Evolutionary conservation across 2,797 vertebrate species (phyloP).

Genomic region (Danio choprae): DNA sequence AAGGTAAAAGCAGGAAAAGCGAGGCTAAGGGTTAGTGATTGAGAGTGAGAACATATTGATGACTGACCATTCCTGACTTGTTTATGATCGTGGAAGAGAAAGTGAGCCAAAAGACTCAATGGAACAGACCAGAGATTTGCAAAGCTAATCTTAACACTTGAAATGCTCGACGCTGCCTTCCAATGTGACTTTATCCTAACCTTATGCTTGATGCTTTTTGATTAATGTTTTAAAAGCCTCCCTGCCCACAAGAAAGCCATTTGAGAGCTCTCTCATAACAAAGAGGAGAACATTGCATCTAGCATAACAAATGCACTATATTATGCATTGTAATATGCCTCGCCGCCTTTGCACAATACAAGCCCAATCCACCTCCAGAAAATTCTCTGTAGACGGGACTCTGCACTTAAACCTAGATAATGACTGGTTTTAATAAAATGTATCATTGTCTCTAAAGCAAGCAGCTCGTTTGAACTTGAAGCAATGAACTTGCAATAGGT

Average conservation of each 20-base stretch:
- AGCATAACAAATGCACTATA: constrained; percentile 28
- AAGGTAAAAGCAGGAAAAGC: background rate
- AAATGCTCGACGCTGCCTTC: constrained; percentile 26
- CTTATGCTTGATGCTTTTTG: constrained; percentile 31
- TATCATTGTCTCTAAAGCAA: background rate
- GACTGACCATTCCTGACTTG: constrained; percentile 27
- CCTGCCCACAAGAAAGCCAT: constrained; percentile 47
- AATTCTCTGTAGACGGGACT: constrained; percentile 2
- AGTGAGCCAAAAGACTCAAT: constrained; percentile 1
- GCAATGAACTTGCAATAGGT: background rate
- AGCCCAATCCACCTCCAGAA: constrained; percentile 20
- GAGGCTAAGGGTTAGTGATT: background rate
- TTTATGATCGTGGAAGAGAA: constrained; percentile 18
- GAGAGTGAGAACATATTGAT: constrained; percentile 27
- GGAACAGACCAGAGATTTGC: constrained; percentile 26
- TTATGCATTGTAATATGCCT: constrained; percentile 24
- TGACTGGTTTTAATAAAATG: constrained; percentile 5
- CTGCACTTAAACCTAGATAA: constrained; percentile 3
- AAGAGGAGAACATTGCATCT: constrained; percentile 39
- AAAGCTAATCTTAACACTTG: constrained; percentile 28
- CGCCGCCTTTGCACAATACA: constrained; percentile 19
- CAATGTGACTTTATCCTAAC: constrained; percentile 33
- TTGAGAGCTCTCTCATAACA: constrained; percentile 35
- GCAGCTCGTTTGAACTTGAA: constrained; percentile 13
- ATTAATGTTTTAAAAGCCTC: constrained; percentile 46